Percentiles rank a stretch among this genome's conserved stretches.
Evolutionary conservation across 2,113 vertebrate species (phyloP).

Genomic region (Chionodraco myersi): DNA sequence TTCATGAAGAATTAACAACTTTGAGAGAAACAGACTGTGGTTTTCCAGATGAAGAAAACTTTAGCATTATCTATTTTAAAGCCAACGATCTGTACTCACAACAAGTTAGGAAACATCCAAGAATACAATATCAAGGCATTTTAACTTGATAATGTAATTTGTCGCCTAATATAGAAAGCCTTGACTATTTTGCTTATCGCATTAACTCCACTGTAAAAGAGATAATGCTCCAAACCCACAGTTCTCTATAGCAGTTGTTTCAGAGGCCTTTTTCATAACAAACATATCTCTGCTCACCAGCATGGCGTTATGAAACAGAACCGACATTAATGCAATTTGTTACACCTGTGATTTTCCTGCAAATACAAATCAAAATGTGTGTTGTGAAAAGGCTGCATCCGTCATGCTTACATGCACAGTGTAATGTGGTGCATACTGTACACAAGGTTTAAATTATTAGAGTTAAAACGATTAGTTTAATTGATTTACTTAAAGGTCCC

Average conservation of each 20-base stretch:
- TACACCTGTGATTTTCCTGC: slow-evolving; percentile 15
- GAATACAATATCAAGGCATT: background rate
- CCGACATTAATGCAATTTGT: slow-evolving; percentile 15
- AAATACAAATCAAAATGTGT: slow-evolving; percentile 3
- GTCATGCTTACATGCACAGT: background rate
- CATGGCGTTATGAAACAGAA: slow-evolving; percentile 7
- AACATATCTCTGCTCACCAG: background rate
- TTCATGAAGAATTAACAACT: slow-evolving; percentile 27
- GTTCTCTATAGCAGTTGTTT: background rate
- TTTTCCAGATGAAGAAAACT: background rate
- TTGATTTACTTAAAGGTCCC: background rate
- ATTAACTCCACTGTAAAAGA: background rate
- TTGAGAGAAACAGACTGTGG: slow-evolving; percentile 8
- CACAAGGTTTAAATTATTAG: background rate
- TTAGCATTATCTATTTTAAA: background rate
- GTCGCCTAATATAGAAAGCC: background rate
- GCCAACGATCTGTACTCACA: background rate
- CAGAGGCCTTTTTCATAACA: background rate
- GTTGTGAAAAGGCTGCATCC: background rate
- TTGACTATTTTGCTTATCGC: background rate
- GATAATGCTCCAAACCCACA: background rate
- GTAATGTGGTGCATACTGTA: background rate
- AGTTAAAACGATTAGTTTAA: background rate
- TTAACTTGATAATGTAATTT: background rate
- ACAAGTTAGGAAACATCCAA: slow-evolving; percentile 8